Evolutionary conservation across 1,140 invertebrate genomes (phyloP).

Genomic region (Ericerus pela): DNA sequence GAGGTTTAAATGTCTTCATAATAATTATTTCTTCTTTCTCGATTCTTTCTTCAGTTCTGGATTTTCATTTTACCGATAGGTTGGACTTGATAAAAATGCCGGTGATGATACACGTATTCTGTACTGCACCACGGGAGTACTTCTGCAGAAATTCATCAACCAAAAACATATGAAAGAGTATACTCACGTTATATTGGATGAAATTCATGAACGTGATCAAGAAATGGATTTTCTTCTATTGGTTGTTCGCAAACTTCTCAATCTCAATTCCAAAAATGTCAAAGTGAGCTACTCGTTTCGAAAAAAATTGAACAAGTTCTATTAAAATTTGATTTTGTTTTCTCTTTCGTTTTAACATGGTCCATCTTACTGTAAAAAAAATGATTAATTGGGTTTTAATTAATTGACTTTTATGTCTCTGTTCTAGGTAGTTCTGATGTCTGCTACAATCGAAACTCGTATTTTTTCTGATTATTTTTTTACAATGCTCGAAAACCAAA

Average conservation of each 20-base stretch:
- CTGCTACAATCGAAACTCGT: conserved; percentile 62
- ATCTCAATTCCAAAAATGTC: conserved; percentile 48
- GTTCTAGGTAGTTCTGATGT: conserved; percentile 67
- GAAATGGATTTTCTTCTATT: conserved; percentile 88
- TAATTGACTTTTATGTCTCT: not conserved
- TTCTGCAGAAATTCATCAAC: conserved; percentile 43
- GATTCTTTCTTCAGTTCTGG: no score
- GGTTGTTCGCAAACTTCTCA: conserved; percentile 64
- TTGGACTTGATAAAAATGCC: conserved; percentile 43
- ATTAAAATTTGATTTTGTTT: not conserved
- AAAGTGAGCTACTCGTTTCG: conserved; percentile 36
- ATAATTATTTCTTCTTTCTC: no score
- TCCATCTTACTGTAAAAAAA: not conserved
- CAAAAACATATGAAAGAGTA: conserved; percentile 40
- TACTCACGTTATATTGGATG: conserved; percentile 87
- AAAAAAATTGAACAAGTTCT: not conserved
- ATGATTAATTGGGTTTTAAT: not conserved
- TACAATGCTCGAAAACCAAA: conserved; percentile 32
- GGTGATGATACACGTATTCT: conserved; percentile 57
- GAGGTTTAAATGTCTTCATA: no score
- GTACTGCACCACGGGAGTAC: conserved; percentile 67
- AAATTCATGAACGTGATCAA: conserved; percentile 88
- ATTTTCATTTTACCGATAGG: conserved; percentile 30
- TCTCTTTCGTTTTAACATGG: not conserved
- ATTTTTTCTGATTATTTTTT: conserved; percentile 63